phyloP scores from a whole-genome alignment of 2,797 vertebrate species.

The Meda fulgida region DNA sequence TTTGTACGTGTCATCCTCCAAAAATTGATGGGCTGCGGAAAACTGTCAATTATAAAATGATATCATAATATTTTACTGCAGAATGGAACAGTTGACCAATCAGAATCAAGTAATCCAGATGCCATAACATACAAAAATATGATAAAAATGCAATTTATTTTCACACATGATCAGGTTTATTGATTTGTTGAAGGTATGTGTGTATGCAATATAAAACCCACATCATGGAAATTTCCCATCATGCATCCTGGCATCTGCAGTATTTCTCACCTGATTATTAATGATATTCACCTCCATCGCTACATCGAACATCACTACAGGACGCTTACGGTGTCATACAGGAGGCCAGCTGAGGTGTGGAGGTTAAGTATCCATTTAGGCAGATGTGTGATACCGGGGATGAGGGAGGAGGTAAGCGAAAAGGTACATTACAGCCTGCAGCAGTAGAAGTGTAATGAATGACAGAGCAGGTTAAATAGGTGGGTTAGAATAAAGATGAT shows the following conservation, averaged over 20 bases:
- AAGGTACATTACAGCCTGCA: background rate
- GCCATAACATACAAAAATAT: background rate
- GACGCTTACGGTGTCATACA: slow-evolving; percentile 67
- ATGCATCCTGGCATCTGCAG: slow-evolving; percentile 47
- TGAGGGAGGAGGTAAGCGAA: background rate
- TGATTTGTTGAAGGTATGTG: background rate
- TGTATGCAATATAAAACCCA: background rate
- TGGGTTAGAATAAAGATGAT: slow-evolving; percentile 32
- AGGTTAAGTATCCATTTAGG: slow-evolving; percentile 72
- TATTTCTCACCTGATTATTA: slow-evolving; percentile 70
- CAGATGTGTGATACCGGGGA: slow-evolving; percentile 54
- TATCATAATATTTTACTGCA: background rate
- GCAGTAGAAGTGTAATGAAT: slow-evolving; percentile 25
- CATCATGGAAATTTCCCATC: slow-evolving; percentile 42
- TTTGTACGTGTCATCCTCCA: background rate
- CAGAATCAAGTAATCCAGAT: background rate
- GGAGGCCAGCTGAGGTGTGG: slow-evolving; percentile 59
- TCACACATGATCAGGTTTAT: too few relatives aligned
- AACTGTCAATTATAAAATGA: background rate
- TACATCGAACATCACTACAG: slow-evolving; percentile 64
- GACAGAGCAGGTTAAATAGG: slow-evolving; percentile 45
- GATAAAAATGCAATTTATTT: background rate
- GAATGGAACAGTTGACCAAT: background rate
- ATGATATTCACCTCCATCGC: slow-evolving; percentile 62
- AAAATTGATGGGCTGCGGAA: background rate